phyloP scores from a whole-genome alignment of 1,140 invertebrate species.

The Parasteatoda tepidariorum region DNA sequence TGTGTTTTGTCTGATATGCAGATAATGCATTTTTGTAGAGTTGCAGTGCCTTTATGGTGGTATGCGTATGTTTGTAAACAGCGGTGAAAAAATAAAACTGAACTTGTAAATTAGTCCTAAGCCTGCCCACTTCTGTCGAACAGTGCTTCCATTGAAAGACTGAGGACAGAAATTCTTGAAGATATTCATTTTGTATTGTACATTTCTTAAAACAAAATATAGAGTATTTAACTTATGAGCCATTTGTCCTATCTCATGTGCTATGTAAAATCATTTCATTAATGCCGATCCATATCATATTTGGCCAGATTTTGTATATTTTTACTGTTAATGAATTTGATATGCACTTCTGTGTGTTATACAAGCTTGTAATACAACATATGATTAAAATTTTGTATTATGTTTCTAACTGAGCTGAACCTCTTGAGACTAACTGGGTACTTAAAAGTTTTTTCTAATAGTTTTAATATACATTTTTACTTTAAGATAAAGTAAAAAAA shows the following conservation, averaged over 20 bases:
- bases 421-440: too few species aligned
- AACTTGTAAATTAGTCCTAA: not conserved
- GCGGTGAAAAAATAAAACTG: too few species aligned
- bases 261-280: not conserved
- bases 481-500: too few species aligned
- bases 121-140: not conserved
- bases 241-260: not conserved
- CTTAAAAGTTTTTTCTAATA: too few species aligned
- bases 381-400: too few species aligned
- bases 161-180: too few species aligned
- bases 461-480: too few species aligned
- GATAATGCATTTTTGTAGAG: not conserved
- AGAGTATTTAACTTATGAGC: not conserved
- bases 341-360: not conserved
- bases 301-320: not conserved
- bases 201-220: not conserved
- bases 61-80: too few species aligned
- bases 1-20: not conserved
- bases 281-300: not conserved
- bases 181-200: not conserved
- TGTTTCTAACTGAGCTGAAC: too few species aligned
- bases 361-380: not conserved
- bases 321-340: not conserved
- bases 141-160: not conserved
- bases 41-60: not conserved